Conservation (phyloP, 2,113 vertebrate genomes). For the Ptychochromis oligacanthus region DNA sequence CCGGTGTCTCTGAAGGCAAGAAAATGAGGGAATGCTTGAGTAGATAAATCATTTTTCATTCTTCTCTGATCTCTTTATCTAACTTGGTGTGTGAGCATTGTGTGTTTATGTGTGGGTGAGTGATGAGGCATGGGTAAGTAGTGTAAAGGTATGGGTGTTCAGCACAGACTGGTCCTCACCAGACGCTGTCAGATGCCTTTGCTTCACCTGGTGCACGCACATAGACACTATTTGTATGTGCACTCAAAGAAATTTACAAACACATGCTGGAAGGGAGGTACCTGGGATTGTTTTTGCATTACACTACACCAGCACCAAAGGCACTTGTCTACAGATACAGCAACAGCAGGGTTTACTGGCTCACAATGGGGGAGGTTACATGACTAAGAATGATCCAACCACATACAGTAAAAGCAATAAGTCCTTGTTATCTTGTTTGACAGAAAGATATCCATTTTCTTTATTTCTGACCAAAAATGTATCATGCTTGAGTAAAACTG, state of each 20-base stretch:
- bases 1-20: neutral
- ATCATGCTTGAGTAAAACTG: neutral
- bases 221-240: neutral
- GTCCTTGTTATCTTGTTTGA: neutral
- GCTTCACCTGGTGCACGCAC: conserved; percentile 33
- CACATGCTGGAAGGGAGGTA: neutral
- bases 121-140: conserved; percentile 48
- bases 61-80: conserved; percentile 1
- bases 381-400: neutral
- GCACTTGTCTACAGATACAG: neutral
- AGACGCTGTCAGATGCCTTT: conserved; percentile 27
- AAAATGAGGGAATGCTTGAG: neutral
- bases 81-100: conserved; percentile 6
- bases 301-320: neutral
- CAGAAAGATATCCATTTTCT: neutral
- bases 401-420: neutral
- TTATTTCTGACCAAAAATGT: neutral
- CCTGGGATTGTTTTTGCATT: neutral
- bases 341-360: neutral
- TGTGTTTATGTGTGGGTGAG: conserved; percentile 24
- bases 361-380: neutral
- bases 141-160: conserved; percentile 63
- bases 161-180: conserved; percentile 54
- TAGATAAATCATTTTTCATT: neutral
- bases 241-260: neutral